Conservation (phyloP, 2,797 vertebrate species). For the Oceanodroma leucorhoa region DNA sequence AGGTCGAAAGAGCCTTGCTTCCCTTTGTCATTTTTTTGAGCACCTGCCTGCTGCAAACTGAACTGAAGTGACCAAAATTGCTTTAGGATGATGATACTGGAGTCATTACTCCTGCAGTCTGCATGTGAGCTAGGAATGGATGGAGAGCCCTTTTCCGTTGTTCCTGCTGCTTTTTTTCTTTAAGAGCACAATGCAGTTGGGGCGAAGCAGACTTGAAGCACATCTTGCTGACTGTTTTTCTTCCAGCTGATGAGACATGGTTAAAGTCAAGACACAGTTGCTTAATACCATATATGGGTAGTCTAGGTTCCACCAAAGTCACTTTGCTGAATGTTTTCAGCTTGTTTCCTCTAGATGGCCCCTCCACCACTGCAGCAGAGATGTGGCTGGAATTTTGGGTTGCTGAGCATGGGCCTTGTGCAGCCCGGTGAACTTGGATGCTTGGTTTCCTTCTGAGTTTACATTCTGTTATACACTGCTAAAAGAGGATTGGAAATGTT, state of each 20-base stretch:
- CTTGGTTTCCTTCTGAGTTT: neutral
- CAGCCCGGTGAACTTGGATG: neutral
- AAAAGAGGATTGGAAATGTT: neutral
- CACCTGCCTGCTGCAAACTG: neutral
- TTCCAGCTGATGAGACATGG: neutral
- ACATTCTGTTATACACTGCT: neutral
- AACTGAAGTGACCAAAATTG: neutral
- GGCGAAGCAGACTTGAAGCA: neutral
- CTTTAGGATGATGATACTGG: neutral
- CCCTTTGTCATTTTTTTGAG: neutral
- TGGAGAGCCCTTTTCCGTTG: neutral
- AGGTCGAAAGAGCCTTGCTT: neutral
- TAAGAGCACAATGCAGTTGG: neutral
- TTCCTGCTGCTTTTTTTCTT: neutral
- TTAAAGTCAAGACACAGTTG: conserved; percentile 7
- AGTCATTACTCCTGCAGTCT: neutral
- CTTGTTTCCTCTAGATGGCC: conserved; percentile 66
- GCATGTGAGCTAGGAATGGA: neutral
- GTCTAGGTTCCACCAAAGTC: conserved; percentile 20
- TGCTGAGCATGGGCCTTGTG: neutral
- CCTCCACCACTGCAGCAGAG: neutral
- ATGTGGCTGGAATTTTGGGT: neutral
- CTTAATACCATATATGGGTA: conserved; percentile 55
- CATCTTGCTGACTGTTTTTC: neutral
- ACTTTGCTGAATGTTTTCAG: conserved; percentile 3